Conservation (phyloP, 2,113 vertebrate genomes). For the Sigmodon hispidus region DNA sequence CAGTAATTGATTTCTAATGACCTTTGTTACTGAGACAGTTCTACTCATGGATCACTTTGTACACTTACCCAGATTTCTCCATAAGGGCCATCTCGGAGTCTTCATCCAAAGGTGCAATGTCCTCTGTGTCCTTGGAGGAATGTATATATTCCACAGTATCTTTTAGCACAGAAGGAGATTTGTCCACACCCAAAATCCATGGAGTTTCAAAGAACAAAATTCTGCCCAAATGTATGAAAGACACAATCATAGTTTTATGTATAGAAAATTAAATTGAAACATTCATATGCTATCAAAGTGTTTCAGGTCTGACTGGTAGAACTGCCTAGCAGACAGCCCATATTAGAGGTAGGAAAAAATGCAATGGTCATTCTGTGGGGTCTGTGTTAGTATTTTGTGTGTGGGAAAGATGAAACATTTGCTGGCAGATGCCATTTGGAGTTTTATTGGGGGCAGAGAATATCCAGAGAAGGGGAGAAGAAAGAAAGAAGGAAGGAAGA, state of each 20-base stretch:
- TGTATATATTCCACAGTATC: neutral
- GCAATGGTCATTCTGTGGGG: too few relatives aligned
- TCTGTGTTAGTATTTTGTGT: too few relatives aligned
- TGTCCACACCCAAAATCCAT: neutral
- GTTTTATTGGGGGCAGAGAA: too few relatives aligned
- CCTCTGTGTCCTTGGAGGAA: neutral
- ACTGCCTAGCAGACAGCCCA: neutral
- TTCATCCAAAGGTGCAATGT: neutral
- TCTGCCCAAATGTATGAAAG: neutral
- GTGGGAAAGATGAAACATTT: too few relatives aligned
- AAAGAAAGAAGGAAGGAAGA: too few relatives aligned
- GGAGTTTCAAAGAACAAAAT: neutral
- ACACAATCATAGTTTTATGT: neutral
- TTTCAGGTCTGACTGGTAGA: neutral
- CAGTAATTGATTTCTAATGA: neutral
- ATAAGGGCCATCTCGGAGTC: neutral
- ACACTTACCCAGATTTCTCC: neutral
- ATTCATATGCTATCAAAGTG: neutral
- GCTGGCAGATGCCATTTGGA: too few relatives aligned
- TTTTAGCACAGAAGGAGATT: neutral
- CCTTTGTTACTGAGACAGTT: neutral
- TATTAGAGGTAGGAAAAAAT: neutral
- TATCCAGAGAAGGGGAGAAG: too few relatives aligned
- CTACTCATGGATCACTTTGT: neutral
- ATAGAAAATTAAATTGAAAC: neutral